Conservation (phyloP, 2,888 invertebrate genomes). For the Melanchra persicariae region DNA sequence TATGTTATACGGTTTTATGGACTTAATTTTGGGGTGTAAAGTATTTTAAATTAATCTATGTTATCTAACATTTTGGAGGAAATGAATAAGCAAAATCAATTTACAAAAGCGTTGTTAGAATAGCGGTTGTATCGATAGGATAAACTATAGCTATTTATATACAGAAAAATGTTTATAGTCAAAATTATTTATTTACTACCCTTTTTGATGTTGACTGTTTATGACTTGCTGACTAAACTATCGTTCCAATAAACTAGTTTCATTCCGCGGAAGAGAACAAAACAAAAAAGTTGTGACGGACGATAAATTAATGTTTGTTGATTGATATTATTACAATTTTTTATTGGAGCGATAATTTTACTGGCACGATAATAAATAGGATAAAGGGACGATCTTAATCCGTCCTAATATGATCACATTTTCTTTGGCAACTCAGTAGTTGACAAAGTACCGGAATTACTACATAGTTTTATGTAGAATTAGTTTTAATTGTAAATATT, state of each 20-base stretch:
- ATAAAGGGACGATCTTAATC: not conserved
- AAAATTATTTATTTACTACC: constrained; percentile 40
- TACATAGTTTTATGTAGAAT: constrained; percentile 84
- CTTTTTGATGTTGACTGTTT: not conserved
- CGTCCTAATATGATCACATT: not conserved
- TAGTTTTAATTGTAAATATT: constrained; percentile 62
- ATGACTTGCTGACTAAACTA: not conserved
- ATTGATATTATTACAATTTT: too few species aligned
- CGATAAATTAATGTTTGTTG: too few species aligned
- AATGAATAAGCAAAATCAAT: constrained; percentile 41
- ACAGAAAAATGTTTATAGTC: constrained; percentile 19
- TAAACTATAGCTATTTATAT: constrained; percentile 25
- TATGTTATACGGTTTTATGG: constrained; percentile 43
- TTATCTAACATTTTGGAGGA: constrained; percentile 24
- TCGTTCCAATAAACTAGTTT: not conserved
- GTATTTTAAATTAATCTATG: constrained; percentile 54
- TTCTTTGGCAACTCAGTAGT: not conserved
- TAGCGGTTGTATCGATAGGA: constrained; percentile 37
- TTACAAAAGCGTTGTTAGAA: constrained; percentile 2
- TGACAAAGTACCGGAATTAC: constrained; percentile 18
- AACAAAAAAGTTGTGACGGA: too few species aligned
- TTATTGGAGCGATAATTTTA: not conserved
- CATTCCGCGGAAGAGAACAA: fast-evolving
- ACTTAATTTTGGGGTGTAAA: constrained; percentile 56
- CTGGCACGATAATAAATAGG: not conserved